Base-by-base conservation (phyloP, 2,797 vertebrate species). In the Notolabrus celidotus region DNA sequence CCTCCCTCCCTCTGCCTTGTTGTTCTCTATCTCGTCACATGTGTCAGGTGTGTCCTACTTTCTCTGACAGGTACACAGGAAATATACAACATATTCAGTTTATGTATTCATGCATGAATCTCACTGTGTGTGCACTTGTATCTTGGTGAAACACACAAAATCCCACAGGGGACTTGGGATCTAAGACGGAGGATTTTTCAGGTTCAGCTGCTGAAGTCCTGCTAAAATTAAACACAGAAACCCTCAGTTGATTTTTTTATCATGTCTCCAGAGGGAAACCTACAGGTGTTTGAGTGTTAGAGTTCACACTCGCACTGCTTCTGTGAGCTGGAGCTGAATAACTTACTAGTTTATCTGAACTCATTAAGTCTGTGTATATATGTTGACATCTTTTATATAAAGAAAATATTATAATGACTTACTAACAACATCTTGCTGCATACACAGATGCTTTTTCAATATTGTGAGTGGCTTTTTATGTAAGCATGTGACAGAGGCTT, bases 21-120 rank as follows among this genome's bases (percentile, higher is more conserved):
- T 62, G 27, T 59, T 33, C n/a, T 29, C 20, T 31, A 7, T 43
- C 39, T 23, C 5, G 5, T 34, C 49, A 65, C 38, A 43, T 33
- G 25, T 51, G 27, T 19, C 17, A 10, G 17, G 17, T 17, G 2
- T 43, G 36, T 59, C 25, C 15, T 14, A 15, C 12, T 23, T 45
- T 34, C 50, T 45, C 50, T 46, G 62, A 36, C 46, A 58, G 47
- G 38, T 12, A 27, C 22, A 52, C 38, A 3, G 19, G 46, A 59
- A 12, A 59, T 25, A 25, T 16, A 16, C 41, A 7, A 15, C 23
- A 29, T 19, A 42, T 59, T 68, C 39, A 45, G 4, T 33, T 45
- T 7, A 59, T 69, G 56, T 69, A 60, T 60, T 60, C 29, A 52
- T 60, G 39, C 39, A 69, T 45, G 39, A 53, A 9, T 46, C 17